Conservation (phyloP, 2,797 vertebrate genomes). For the Lepidocolaptes lacrymiger region DNA sequence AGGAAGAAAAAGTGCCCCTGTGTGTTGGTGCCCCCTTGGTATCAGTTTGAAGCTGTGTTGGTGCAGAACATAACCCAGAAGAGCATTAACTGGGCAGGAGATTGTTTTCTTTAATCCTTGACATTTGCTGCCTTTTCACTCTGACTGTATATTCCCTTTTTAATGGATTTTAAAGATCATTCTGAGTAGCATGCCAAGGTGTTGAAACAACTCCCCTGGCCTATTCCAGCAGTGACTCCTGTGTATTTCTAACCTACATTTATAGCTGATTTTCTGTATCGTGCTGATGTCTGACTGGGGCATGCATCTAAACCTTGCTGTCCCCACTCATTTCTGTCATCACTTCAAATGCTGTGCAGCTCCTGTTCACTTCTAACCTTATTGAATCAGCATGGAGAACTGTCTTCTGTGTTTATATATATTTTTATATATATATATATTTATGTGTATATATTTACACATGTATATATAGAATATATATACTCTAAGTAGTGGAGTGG, state of each 20-base stretch:
- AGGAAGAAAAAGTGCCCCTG: background rate
- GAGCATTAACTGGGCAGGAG: background rate
- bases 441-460: background rate
- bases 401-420: background rate
- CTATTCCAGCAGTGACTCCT: background rate
- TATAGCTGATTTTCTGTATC: background rate
- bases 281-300: background rate
- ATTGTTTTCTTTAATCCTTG: constrained; percentile 12
- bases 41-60: constrained; percentile 6
- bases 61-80: background rate
- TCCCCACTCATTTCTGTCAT: background rate
- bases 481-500: background rate
- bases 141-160: background rate
- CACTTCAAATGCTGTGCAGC: background rate
- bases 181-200: background rate
- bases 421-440: background rate
- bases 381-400: background rate
- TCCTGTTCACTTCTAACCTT: background rate
- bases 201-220: background rate
- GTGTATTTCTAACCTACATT: constrained; percentile 19
- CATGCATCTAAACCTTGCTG: background rate
- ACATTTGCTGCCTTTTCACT: constrained; percentile 1
- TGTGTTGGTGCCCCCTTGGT: constrained; percentile 37
- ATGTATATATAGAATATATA: background rate
- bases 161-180: constrained; percentile 22